Evolutionary conservation across 35 echinoderm and acorn worm species (phyloP), one percentile per base, ranked within the genome.

Genomic region (Chiridota heheva): DNA sequence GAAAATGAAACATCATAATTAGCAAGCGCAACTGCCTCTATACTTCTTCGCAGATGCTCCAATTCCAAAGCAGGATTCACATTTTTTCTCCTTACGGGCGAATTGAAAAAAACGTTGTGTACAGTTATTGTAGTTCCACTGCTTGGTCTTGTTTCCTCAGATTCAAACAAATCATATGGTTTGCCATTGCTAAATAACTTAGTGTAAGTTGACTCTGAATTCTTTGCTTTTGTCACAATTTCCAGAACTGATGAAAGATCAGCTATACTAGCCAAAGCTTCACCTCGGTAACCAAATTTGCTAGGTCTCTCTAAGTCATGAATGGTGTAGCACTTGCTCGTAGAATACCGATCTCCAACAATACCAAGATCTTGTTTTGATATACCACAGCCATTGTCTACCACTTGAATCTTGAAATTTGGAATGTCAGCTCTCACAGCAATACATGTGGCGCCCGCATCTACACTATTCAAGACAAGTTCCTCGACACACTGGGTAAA

Each of bases 211-310:
- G 66, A 41, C 13, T 80, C 69, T 22, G 42, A 73, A 42, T 35
- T 45, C 38, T 87, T 88, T 18, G 63, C 51, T 35, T 68, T 91
- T 3, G 89, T 85, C 45, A 77, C 73, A 63, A 98, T 87, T 76
- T 98, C 95, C 8, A 98, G 66, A n/a, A 97, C 85, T 46, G 82
- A 76, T 16, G 95, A 78, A 63, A 98, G 65, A 38, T 88, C 73
- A 46, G 42, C 70, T 7, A 98, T 82, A 81, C 89, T 98, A 27
- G 95, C 84, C 42, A 98, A 57, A 40, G 89, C 85, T 57, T 98
- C 95, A n/a, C 95, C 95, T 73, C 95, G 82, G 59, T 81, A 98
- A 15, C 95, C 95, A 91, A 86, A 92, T 39, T 68, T 59, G 36
- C 62, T 45, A 35, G 92, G 46, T 18, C 76, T 81, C 12, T 92